Conservation (phyloP, 2,113 vertebrate species). For the Albula glossodonta region DNA sequence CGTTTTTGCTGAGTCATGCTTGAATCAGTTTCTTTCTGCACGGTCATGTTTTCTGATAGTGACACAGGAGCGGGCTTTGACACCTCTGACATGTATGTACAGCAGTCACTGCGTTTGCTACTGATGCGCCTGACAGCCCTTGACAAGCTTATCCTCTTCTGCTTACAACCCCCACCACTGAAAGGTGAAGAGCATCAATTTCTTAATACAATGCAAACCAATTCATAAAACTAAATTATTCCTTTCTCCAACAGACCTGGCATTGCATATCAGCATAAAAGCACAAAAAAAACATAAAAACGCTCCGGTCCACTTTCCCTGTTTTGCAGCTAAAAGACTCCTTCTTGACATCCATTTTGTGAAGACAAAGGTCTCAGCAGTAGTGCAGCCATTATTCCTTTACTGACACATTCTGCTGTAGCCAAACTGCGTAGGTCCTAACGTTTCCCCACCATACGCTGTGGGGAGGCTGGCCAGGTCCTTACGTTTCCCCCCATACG, state of each 20-base stretch:
- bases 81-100: not conserved
- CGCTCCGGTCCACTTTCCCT: not conserved
- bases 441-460: constrained; percentile 22
- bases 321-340: not conserved
- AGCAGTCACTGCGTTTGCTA: not conserved
- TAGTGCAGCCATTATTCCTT: not conserved
- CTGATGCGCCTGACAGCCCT: not conserved
- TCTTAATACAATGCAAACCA: not conserved
- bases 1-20: not conserved
- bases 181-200: not conserved
- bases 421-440: not conserved
- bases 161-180: not conserved
- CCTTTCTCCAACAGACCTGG: not conserved
- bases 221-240: constrained; percentile 8
- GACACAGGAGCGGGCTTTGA: not conserved
- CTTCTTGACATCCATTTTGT: constrained; percentile 17
- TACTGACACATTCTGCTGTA: not conserved
- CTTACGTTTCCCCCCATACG: constrained; percentile 3
- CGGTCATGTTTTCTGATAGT: not conserved
- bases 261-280: not conserved
- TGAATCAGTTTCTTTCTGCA: not conserved
- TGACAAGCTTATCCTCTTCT: not conserved
- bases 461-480: constrained; percentile 32
- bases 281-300: not conserved
- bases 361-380: not conserved